Evolutionary conservation across 2,113 vertebrate species (phyloP).

Genomic region (Scartelaos histophorus): DNA sequence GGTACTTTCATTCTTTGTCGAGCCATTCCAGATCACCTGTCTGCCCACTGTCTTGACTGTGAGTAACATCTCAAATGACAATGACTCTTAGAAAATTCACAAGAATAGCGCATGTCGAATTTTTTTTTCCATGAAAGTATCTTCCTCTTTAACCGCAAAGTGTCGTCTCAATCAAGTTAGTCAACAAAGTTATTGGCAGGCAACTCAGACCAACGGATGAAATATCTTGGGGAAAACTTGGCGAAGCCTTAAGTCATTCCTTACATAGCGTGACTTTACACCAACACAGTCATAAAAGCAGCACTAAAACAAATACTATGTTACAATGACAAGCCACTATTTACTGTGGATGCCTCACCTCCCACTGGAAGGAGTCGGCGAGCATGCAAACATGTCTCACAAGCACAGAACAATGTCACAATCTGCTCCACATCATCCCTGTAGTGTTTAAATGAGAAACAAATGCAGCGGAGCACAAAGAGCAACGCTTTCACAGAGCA

Average conservation of each 20-base stretch:
- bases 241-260: conserved; percentile 19
- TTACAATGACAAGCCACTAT: conserved; percentile 37
- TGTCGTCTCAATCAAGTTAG: background rate
- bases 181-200: conserved; percentile 1
- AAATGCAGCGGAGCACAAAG: background rate
- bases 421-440: background rate
- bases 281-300: conserved; percentile 28
- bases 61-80: background rate
- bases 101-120: background rate
- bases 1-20: background rate
- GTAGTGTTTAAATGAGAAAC: conserved; percentile 30
- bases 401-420: conserved; percentile 14
- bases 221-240: conserved; percentile 14
- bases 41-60: background rate
- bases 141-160: background rate
- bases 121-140: background rate
- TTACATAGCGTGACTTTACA: conserved; percentile 16
- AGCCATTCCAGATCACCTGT: background rate
- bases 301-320: conserved; percentile 26
- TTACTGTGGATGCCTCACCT: conserved; percentile 26
- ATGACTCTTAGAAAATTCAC: background rate
- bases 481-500: background rate
- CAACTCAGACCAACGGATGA: background rate
- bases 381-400: conserved; percentile 47
- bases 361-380: conserved; percentile 33